A percentile compares a stretch with the other conserved stretches of the same genome.
phyloP scores from a whole-genome alignment of 30 jellyfish, hydroid and myxozoan species.

The Aurelia aurita complex sp. Pacific region DNA sequence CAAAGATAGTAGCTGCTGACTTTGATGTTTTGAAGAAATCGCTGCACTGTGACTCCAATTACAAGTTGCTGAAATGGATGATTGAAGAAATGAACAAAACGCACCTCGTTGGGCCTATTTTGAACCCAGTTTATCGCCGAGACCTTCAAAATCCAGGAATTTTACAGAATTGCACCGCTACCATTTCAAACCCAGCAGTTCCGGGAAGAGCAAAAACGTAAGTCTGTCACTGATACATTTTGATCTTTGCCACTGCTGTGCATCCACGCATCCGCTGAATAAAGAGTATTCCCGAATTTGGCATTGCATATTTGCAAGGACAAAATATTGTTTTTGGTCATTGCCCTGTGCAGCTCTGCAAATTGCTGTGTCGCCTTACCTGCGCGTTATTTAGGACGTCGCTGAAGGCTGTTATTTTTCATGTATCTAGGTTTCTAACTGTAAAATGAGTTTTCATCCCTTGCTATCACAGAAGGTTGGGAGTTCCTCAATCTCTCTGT shows the following conservation, averaged over 20 bases:
- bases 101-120: slow-evolving; percentile 16
- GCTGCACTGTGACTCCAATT: slow-evolving; percentile 4
- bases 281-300: not conserved
- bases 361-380: too few relatives aligned
- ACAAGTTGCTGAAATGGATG: slow-evolving; percentile 3
- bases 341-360: too few relatives aligned
- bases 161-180: slow-evolving; percentile 6
- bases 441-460: too few relatives aligned
- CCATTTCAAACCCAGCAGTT: slow-evolving; percentile 4
- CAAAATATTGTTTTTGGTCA: not conserved
- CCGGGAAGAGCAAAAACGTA: not conserved
- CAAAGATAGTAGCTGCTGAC: slow-evolving; percentile 13
- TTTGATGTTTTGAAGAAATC: not conserved
- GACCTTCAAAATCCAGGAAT: slow-evolving; percentile 3
- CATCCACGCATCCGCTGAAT: not conserved
- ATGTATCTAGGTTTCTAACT: too few relatives aligned
- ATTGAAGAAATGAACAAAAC: not conserved
- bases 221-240: not conserved
- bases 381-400: too few relatives aligned
- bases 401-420: too few relatives aligned
- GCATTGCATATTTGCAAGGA: not conserved
- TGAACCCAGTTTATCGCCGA: slow-evolving; percentile 4
- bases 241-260: not conserved
- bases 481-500: too few relatives aligned
- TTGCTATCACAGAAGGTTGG: too few relatives aligned